Percentiles rank a stretch among this genome's conserved stretches.
These are phyloP conservation scores for Lordiphosa clarofinis DNA, from an alignment of 1,140 invertebrate species.

Conservation along the genomic window DNA sequence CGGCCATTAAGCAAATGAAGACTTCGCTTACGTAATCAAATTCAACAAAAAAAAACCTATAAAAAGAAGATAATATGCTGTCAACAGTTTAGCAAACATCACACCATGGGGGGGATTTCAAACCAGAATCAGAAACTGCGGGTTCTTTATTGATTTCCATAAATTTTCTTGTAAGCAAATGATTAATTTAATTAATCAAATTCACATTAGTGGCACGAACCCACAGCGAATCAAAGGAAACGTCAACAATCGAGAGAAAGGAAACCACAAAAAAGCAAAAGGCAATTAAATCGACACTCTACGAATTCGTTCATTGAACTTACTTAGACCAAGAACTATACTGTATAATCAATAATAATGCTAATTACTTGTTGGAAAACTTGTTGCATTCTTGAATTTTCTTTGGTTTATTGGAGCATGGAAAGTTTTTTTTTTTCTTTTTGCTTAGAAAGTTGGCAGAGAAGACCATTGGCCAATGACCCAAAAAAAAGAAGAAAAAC, in stretches of 20 bases:
- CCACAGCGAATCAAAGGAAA: slow-evolving; percentile 25
- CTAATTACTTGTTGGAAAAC: slow-evolving; percentile 32
- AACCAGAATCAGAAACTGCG: slow-evolving; percentile 25
- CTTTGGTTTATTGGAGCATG: slow-evolving; percentile 16
- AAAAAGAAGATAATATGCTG: slow-evolving; percentile 20
- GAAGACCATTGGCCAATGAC: slow-evolving; percentile 49
- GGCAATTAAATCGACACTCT: slow-evolving; percentile 4
- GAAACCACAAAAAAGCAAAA: slow-evolving; percentile 9
- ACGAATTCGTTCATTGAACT: slow-evolving; percentile 60
- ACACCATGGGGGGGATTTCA: slow-evolving; percentile 1
- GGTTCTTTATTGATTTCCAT: slow-evolving; percentile 42
- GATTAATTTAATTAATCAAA: slow-evolving; percentile 76
- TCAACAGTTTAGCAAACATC: slow-evolving; percentile 47
- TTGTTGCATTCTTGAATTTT: slow-evolving; percentile 36
- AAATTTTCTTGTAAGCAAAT: slow-evolving; percentile 28
- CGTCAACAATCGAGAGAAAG: slow-evolving; percentile 14
- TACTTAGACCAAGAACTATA: slow-evolving; percentile 14
- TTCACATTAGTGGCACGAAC: slow-evolving; percentile 65
- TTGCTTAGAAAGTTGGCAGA: slow-evolving; percentile 31
- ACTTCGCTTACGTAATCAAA: slow-evolving; percentile 39
- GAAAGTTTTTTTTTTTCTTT: slow-evolving; percentile 16
- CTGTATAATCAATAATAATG: slow-evolving; percentile 20
- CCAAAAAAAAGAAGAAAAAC: slow-evolving; percentile 35
- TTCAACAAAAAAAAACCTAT: slow-evolving; percentile 17
- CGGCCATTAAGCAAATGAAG: slow-evolving; percentile 6